Evolutionary conservation across 2,888 invertebrate species (phyloP), one percentile per base, ranked within the genome.

Genomic region (Cephalotes varians): DNA sequence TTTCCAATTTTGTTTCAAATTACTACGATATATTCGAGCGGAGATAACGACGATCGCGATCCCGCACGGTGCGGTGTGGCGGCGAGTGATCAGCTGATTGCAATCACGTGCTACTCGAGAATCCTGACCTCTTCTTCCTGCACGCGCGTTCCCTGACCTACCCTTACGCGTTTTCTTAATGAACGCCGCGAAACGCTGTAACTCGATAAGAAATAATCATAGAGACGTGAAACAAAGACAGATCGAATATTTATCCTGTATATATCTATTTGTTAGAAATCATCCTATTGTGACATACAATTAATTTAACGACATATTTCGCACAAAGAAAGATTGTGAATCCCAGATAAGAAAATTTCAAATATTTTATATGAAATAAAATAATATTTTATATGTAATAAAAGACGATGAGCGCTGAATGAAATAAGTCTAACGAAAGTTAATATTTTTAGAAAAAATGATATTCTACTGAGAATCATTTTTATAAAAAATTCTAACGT

Each of bases 81-180:
- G n/a, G 31, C 15, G 49, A 12, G 6, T 21, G 28, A 72, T 72
- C 72, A 72, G 72, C 56, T 72, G 72, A 72, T 72, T 12, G 40
- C 18, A 18, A 40, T 72, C 56, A 72, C 25, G 56, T 72, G 56
- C 37, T 28, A n/a, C 25, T 12, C n/a, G 12, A 37, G 71, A 40
- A 71, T 67, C 54, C 54, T 7, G 72, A 72, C 56, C 72, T 72
- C 31, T 6, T 56, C 44, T 73, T 25, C n/a, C 56, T n/a, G 28
- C 31, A 25, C 34, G 44, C 31, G 15, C 15, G 15, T 60, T 21
- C 47, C 6, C 31, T 31, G 31, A 62, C 18, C 49, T 34, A 34
- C 3, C 7, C 1, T 1, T 60, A 49, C 18, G 10, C 56, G 9
- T 44, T 74, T 44, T 31, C 15, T 74, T 28, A 47, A 62, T n/a